Evolutionary conservation across 2,797 vertebrate species (phyloP).

Genomic region (Betta splendens): DNA sequence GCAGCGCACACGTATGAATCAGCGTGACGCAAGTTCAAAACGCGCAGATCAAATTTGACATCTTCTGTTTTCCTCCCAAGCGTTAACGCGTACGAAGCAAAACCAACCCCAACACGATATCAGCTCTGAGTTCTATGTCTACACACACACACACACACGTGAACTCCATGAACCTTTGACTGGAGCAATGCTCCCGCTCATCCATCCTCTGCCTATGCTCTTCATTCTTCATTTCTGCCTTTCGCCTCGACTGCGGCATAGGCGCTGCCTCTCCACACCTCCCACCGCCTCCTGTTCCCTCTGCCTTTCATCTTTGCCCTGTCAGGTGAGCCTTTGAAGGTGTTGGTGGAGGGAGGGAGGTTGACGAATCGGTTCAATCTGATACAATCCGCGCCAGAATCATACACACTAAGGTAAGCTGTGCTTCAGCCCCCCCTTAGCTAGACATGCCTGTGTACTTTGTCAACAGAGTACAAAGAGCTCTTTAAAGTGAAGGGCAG

Average conservation of each 20-base stretch:
- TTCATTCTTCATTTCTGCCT: conserved; percentile 7
- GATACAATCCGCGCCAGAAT: conserved; percentile 18
- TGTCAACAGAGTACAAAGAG: conserved; percentile 34
- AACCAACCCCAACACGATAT: too few relatives aligned
- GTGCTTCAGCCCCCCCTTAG: neutral
- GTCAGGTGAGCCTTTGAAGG: conserved; percentile 39
- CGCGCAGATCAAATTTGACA: too few relatives aligned
- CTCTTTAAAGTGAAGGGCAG: conserved; percentile 26
- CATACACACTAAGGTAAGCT: conserved; percentile 16
- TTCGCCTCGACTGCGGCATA: neutral
- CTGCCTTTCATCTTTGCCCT: conserved; percentile 36
- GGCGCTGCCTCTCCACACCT: neutral
- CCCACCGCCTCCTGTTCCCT: neutral
- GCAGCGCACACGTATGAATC: conserved; percentile 22
- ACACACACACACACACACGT: neutral
- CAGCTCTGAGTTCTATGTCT: too few relatives aligned
- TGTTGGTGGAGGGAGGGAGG: neutral
- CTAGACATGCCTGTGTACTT: conserved; percentile 19
- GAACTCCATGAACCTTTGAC: neutral
- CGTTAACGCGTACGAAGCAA: too few relatives aligned
- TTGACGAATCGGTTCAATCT: conserved; percentile 1
- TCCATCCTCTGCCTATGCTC: neutral
- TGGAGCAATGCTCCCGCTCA: neutral
- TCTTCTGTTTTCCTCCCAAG: too few relatives aligned
- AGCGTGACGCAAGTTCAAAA: too few relatives aligned